Conservation (phyloP, 2,113 vertebrate species). For the Danionella cerebrum region DNA sequence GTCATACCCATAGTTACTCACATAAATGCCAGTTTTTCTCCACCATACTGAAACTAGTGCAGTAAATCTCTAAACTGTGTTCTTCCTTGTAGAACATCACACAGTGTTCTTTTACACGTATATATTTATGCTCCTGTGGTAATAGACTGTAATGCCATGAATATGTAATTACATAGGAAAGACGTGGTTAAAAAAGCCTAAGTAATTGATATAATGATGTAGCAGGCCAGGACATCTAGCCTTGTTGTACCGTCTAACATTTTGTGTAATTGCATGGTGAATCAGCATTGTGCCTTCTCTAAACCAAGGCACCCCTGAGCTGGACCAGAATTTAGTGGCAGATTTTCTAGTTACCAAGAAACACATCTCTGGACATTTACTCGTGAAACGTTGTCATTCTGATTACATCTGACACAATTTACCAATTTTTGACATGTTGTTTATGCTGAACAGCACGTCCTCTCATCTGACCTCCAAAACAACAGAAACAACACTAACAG, state of each 20-base stretch:
- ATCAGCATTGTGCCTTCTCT: conserved; percentile 3
- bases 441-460: background rate
- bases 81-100: too few species aligned
- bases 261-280: conserved; percentile 25
- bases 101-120: background rate
- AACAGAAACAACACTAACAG: background rate
- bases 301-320: background rate
- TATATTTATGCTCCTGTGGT: conserved; percentile 12
- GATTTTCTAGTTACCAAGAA: conserved; percentile 5
- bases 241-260: conserved; percentile 13
- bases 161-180: conserved; percentile 15
- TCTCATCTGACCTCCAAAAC: conserved; percentile 12
- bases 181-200: background rate
- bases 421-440: background rate
- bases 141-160: conserved; percentile 28
- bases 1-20: too few species aligned
- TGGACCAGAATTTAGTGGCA: background rate
- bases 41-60: too few species aligned
- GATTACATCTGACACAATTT: background rate
- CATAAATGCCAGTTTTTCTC: too few species aligned
- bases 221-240: conserved; percentile 12
- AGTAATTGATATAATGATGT: conserved; percentile 36
- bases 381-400: background rate
- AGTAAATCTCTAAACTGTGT: too few species aligned
- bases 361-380: background rate